These are phyloP conservation scores for Procambarus clarkii DNA, from an alignment of 1,140 invertebrate genomes.

Conservation along the genomic window DNA sequence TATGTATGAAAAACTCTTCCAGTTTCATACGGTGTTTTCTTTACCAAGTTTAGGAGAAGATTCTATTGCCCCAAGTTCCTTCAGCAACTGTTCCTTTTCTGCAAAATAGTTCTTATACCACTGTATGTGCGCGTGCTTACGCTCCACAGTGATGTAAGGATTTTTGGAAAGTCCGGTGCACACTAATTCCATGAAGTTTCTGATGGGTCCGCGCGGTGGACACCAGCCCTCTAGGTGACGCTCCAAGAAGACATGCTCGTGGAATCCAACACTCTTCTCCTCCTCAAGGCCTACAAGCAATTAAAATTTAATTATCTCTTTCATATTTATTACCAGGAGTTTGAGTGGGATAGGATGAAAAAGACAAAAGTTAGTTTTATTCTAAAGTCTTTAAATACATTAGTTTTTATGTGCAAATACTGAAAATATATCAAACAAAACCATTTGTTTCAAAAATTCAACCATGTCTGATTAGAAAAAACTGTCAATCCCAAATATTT, in stretches of 20 bases:
- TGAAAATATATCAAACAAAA: no score
- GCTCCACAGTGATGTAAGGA: constrained; percentile 89
- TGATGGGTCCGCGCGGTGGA: constrained; percentile 89
- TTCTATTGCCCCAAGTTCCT: constrained; percentile 71
- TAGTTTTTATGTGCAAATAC: no score
- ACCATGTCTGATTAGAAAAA: no score
- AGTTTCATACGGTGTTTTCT: no score
- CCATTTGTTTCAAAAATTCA: no score
- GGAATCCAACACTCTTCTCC: constrained; percentile 88
- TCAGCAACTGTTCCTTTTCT: constrained; percentile 61
- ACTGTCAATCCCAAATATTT: no score
- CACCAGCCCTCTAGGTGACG: constrained; percentile 90
- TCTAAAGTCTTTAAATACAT: no score
- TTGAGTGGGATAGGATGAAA: no score
- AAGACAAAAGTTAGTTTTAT: no score
- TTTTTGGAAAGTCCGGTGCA: constrained; percentile 96
- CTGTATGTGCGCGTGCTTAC: constrained; percentile 92
- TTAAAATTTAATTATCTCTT: no score
- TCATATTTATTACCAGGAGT: no score
- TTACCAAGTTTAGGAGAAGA: background rate
- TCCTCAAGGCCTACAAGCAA: constrained; percentile 82
- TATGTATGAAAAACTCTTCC: no score
- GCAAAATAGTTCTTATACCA: constrained; percentile 95
- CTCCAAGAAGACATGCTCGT: constrained; percentile 96
- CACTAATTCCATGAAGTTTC: constrained; percentile 98